Percentiles rank a stretch among this genome's conserved stretches.
Conservation (phyloP, 2,888 invertebrate genomes). For the Drosophila phalerata region DNA sequence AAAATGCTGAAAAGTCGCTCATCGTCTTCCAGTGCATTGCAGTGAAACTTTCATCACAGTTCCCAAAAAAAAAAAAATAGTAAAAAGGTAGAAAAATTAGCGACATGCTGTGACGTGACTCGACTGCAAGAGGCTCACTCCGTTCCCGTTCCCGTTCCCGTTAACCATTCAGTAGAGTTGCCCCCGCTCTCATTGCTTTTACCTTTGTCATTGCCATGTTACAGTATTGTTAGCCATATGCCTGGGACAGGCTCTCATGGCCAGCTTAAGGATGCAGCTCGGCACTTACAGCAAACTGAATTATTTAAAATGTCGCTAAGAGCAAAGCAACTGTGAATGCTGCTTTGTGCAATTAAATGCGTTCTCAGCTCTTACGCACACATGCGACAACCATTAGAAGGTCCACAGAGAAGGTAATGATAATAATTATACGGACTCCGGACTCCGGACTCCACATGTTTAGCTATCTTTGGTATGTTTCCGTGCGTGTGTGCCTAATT, state of each 20-base stretch:
- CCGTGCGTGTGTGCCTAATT: slow-evolving; percentile 76
- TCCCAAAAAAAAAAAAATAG: slow-evolving; percentile 21
- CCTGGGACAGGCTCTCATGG: slow-evolving; percentile 48
- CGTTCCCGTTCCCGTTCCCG: background rate
- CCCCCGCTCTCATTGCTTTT: background rate
- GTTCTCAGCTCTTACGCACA: slow-evolving; percentile 73
- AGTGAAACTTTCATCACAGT: slow-evolving; percentile 52
- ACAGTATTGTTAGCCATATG: slow-evolving; percentile 58
- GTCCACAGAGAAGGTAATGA: slow-evolving; percentile 49
- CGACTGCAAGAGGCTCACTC: slow-evolving; percentile 61
- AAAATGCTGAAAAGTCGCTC: background rate
- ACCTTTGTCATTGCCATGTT: slow-evolving; percentile 35
- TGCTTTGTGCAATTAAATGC: slow-evolving; percentile 80
- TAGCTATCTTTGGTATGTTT: slow-evolving; percentile 12
- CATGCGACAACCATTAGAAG: slow-evolving; percentile 57
- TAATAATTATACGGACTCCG: slow-evolving; percentile 65
- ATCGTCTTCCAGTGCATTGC: slow-evolving; percentile 54
- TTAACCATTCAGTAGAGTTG: background rate
- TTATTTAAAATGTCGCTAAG: slow-evolving; percentile 77
- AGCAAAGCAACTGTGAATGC: slow-evolving; percentile 62
- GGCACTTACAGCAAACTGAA: slow-evolving; percentile 69
- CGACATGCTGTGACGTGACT: slow-evolving; percentile 78
- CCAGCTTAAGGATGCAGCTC: slow-evolving; percentile 54
- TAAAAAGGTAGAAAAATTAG: slow-evolving; percentile 72
- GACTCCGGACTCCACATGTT: slow-evolving; percentile 52